A percentile compares a stretch with the other conserved stretches of the same genome.
Evolutionary conservation across 2,888 invertebrate species (phyloP).

Genomic region (Tipula helvola): DNA sequence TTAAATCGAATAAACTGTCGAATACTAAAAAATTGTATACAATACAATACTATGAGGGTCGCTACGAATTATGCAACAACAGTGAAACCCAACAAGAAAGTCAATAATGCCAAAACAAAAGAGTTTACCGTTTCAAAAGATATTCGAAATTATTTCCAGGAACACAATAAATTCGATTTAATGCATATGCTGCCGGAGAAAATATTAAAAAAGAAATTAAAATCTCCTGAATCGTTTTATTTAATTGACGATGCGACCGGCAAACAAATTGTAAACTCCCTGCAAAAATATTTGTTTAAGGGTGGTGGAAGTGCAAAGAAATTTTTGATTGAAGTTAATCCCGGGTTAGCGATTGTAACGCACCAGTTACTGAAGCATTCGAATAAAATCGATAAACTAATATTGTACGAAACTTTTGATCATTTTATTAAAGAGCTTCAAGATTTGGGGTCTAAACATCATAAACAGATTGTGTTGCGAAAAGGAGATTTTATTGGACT

Average conservation of each 20-base stretch:
- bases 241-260: slow-evolving; percentile 24
- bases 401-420: slow-evolving; percentile 45
- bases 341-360: slow-evolving; percentile 54
- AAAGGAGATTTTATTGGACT: slow-evolving; percentile 45
- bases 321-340: slow-evolving; percentile 48
- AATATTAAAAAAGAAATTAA: slow-evolving; percentile 26
- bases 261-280: slow-evolving; percentile 21
- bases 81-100: not conserved
- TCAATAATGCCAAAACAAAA: not conserved
- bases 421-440: slow-evolving; percentile 38
- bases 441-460: slow-evolving; percentile 17
- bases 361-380: slow-evolving; percentile 40
- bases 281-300: slow-evolving; percentile 22
- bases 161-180: not conserved
- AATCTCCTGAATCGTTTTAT: slow-evolving; percentile 25
- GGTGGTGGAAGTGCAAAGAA: slow-evolving; percentile 17
- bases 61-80: not conserved
- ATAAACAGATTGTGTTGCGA: slow-evolving; percentile 34
- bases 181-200: slow-evolving; percentile 24
- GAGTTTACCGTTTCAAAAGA: slow-evolving; percentile 4
- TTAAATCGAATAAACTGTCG: not conserved
- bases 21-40: not conserved
- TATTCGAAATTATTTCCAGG: not conserved
- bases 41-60: not conserved
- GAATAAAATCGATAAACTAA: slow-evolving; percentile 34